Conservation (phyloP, 2,113 vertebrate species). For the Pelvicachromis taeniatus region DNA sequence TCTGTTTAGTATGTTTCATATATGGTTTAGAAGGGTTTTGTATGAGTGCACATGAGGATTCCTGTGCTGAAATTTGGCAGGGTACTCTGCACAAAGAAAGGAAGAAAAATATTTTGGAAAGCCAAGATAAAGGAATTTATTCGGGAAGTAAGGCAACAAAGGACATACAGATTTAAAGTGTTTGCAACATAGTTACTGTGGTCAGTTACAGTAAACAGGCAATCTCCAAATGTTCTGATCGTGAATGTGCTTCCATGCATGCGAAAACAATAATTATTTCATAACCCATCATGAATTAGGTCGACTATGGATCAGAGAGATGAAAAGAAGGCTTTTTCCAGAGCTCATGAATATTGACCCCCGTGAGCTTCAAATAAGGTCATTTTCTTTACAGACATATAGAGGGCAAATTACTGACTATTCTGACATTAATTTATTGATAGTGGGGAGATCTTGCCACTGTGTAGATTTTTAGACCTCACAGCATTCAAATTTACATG, state of each 20-base stretch:
- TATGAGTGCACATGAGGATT: background rate
- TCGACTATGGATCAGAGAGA: background rate
- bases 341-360: background rate
- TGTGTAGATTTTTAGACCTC: background rate
- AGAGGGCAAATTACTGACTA: background rate
- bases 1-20: background rate
- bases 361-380: background rate
- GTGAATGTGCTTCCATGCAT: background rate
- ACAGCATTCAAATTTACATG: background rate
- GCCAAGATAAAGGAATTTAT: background rate
- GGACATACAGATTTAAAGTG: background rate
- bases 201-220: background rate
- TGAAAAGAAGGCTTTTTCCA: background rate
- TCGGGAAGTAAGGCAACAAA: background rate
- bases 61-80: background rate
- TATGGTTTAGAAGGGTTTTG: background rate
- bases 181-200: background rate
- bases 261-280: rapidly evolving
- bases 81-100: background rate
- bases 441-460: rapidly evolving
- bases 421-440: background rate
- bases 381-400: background rate
- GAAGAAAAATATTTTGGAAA: background rate
- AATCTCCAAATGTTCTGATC: background rate
- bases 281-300: background rate